Base-by-base conservation (phyloP, 2,797 vertebrate genomes). In the Megalops cyprinoides region DNA sequence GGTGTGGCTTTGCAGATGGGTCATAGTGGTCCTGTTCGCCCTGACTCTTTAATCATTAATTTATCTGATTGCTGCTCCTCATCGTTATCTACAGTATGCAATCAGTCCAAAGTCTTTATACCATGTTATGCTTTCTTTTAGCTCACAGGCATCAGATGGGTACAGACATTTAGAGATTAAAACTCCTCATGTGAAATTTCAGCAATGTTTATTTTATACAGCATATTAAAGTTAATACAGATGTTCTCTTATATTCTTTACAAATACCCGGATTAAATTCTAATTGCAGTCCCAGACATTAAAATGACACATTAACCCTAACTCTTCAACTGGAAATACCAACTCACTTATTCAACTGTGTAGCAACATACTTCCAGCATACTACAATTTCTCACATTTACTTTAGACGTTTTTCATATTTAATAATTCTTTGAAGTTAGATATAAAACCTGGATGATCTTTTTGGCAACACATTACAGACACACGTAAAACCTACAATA, bases 221-320 rank as follows among this genome's bases (percentile, higher is more conserved):
- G 67, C 23, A 37, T 37, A 18, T 44, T 71, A 44, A 42, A 71
- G 71, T n/a, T 20, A 0, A 53, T n/a, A 71, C 67, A 71, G 37
- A 65, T 44, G 0, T 5, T 42, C 37, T 39, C 67, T 71, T 39
- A 42, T 71, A 44, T 23, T 20, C 39, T 65, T 34, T 34, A 37
- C 15, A 65, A 15, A 25, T 37, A 12, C 65, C 34, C 37, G 67
- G 39, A 23, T 9, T 23, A 23, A 23, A 71, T 42, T 42, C 37
- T 71, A 23, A 42, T 25, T 71, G 37, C 39, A 71, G 67, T 71
- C 67, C 20, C n/a, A 23, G 67, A n/a, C 20, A 71, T 71, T 71
- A 44, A 71, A 39, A 71, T 44, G 8, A 8, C 7, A 71, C 37
- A 69, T 62, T 31, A 37, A 65, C 34, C 31, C 12, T 65, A 65